Base-by-base conservation (phyloP, 2,113 vertebrate species). In the Puma concolor region DNA sequence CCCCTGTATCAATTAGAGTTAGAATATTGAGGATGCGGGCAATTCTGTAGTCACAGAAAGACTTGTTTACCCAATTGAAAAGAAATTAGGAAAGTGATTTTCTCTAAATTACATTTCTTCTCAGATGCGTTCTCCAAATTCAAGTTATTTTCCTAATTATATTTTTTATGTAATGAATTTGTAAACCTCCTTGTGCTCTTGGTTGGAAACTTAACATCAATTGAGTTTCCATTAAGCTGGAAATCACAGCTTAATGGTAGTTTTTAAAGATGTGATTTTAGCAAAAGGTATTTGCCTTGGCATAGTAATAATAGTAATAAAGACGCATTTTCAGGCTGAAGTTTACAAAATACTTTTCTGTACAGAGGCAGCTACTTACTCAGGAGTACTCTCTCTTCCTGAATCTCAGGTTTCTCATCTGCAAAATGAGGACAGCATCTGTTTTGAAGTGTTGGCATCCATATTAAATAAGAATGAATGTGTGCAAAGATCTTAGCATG, bases 21-120 rank as follows among this genome's bases (percentile, higher is more conserved):
- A 88, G 79, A 86, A 36, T 7, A 0, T 50, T 76, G 38, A 85
- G 25, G 21, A 91, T 77, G 50, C 12, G 17, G 8, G 86, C 52
- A 66, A 60, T 81, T 77, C 82, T 93, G 96, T 69, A 92, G 38
- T 87, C 74, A 64, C n/a, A 69, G 48, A 96, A 96, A 80, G 44
- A 72, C 48, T 92, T 96, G 36, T 92, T 97, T 94, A 96, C 77
- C 60, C 94, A 80, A 95, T 96, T 76, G 67, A 95, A 97, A 97
- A 93, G 60, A 96, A 96, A 97, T 96, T 87, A 96, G 36, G 41
- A 91, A 86, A 48, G 4, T 48, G 13, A 83, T 96, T 97, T 96
- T 92, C 89, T 92, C 36, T 84, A 84, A 86, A 97, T 90, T 95
- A 71, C 8, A 81, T 96, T 91, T 93, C 92, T 97, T 79, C 41